Percentiles rank a stretch among this genome's conserved stretches.
Conservation (phyloP, 2,888 invertebrate species). For the Hipparchia semele region DNA sequence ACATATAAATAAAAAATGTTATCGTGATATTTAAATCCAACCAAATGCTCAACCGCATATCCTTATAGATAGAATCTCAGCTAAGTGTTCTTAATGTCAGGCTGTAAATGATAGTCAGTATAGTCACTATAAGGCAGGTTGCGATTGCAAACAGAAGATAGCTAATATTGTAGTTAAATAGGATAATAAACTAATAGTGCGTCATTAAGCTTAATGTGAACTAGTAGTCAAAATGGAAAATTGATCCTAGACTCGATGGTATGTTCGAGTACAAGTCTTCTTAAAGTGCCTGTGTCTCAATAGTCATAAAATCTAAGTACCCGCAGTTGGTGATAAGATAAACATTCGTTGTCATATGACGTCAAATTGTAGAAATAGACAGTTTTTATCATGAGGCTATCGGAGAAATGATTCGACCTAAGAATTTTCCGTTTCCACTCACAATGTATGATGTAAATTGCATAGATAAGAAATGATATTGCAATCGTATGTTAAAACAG, state of each 20-base stretch:
- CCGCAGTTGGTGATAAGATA: conserved; percentile 27
- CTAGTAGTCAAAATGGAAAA: background rate
- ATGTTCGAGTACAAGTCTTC: background rate
- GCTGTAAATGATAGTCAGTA: conserved; percentile 11
- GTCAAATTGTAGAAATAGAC: conserved; percentile 31
- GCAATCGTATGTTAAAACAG: conserved; percentile 5
- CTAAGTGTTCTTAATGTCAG: conserved; percentile 18
- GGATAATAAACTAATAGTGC: conserved; percentile 6
- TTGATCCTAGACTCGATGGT: background rate
- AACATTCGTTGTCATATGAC: conserved; percentile 28
- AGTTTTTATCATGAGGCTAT: conserved; percentile 37
- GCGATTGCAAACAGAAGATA: conserved; percentile 24
- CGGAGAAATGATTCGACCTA: conserved; percentile 39
- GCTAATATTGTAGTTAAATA: conserved; percentile 10
- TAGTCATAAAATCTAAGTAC: background rate
- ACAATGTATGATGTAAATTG: conserved; percentile 27
- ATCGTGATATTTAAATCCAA: conserved; percentile 12
- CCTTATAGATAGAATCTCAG: conserved; percentile 24
- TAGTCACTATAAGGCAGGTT: conserved; percentile 1
- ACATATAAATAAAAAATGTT: background rate
- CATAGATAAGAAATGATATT: conserved; percentile 8
- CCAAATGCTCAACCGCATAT: conserved; percentile 14
- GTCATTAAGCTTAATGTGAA: conserved; percentile 14
- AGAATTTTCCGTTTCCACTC: conserved; percentile 40
- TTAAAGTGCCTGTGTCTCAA: background rate